Percentiles rank a stretch among this genome's conserved stretches.
Conservation (phyloP, 35 echinoderm and acorn worm genomes). For the Anneissia japonica region DNA sequence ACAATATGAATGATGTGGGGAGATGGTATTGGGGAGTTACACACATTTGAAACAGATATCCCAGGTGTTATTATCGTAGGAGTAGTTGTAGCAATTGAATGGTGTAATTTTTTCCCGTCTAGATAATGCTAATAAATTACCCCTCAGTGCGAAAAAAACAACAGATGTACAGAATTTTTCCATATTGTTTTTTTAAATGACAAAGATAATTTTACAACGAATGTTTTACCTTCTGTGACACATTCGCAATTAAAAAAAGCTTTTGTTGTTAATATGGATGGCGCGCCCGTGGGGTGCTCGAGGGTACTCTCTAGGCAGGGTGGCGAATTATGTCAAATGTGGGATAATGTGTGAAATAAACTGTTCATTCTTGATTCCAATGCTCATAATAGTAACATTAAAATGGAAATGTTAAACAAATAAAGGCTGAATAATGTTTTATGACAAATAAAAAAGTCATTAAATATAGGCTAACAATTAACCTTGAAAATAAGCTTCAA, state of each 20-base stretch:
- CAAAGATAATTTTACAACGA: neutral
- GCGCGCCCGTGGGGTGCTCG: neutral
- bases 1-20: neutral
- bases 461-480: neutral
- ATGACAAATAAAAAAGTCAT: neutral
- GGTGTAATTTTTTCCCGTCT: neutral
- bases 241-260: neutral
- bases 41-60: neutral
- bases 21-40: neutral
- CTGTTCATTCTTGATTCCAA: neutral
- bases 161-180: neutral
- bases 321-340: neutral
- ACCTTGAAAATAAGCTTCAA: neutral
- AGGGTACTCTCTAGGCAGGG: neutral
- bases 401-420: neutral
- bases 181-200: neutral
- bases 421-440: neutral
- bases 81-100: neutral
- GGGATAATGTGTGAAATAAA: neutral
- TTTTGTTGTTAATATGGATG: neutral
- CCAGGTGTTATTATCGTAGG: neutral
- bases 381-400: neutral
- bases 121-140: neutral
- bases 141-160: neutral
- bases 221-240: neutral